Evolutionary conservation across 2,113 vertebrate species (phyloP), one percentile per base, ranked within the genome.

Genomic region (Sylvilagus bachmani): DNA sequence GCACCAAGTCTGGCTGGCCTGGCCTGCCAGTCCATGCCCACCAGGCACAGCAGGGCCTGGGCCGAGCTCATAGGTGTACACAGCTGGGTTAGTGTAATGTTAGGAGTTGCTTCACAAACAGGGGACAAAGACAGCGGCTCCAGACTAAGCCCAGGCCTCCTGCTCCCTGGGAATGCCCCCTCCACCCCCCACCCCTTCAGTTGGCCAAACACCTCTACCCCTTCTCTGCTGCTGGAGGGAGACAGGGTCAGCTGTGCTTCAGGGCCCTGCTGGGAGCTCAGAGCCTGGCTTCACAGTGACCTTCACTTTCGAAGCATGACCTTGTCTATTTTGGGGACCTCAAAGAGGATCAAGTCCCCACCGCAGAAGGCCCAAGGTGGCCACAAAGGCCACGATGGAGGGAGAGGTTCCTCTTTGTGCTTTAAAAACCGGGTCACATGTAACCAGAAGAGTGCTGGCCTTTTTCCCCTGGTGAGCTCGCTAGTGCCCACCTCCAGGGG

Each of bases 341-440:
- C 33, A 58, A 88, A 85, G 67, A 86, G 55, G 64, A 88, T 73
- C 33, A 71, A 86, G 74, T 55, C 27, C 69, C 83, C 88, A 83
- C n/a, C 55, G 91, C 58, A 61, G 33, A 78, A 94, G 73, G 75
- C 74, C 64, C 90, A 83, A 94, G 64, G 78, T 82, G 77, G 67
- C 62, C 25, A 75, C 25, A n/a, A 33, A 77, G 67, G 55, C 29
- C 44, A 77, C n/a, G 9, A 58, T 29, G 77, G 53, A 88, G 31
- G 62, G 36, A 75, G 58, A 94, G 22, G 58, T 81, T 87, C 95
- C 74, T 94, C 38, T 95, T 44, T 93, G 91, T 96, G 95, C 90
- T 89, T 97, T 93, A 82, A 90, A 97, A 94, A 82, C 31, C 51
- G 16, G 90, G 71, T 66, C 66, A 64, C 22, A 51, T 86, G 38